Conservation (phyloP, 2,113 vertebrate genomes). For the Periophthalmodon schlosseri region DNA sequence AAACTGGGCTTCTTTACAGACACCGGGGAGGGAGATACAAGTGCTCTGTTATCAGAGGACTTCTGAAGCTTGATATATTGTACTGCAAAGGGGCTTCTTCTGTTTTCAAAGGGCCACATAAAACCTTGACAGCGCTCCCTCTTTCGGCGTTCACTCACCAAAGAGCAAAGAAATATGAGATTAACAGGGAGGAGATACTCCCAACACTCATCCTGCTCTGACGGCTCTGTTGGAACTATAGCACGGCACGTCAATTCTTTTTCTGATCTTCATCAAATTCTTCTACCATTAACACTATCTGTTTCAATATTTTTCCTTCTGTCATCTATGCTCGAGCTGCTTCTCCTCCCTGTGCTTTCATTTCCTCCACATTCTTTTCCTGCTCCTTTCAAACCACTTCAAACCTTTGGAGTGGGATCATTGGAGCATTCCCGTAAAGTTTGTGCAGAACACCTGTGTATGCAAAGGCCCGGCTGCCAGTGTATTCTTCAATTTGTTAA, state of each 20-base stretch:
- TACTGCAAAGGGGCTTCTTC: slow-evolving; percentile 66
- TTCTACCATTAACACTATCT: slow-evolving; percentile 32
- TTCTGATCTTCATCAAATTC: slow-evolving; percentile 38
- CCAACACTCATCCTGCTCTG: slow-evolving; percentile 49
- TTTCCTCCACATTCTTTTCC: slow-evolving; percentile 61
- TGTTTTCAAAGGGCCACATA: slow-evolving; percentile 74
- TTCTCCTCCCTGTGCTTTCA: slow-evolving; percentile 53
- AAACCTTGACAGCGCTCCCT: slow-evolving; percentile 65
- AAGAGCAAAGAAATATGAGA: slow-evolving; percentile 71
- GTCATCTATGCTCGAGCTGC: slow-evolving; percentile 40
- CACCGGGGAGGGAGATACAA: slow-evolving; percentile 53
- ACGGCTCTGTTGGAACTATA: slow-evolving; percentile 46
- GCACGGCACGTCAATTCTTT: slow-evolving; percentile 28
- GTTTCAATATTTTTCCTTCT: slow-evolving; percentile 27
- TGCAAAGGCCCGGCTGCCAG: slow-evolving; percentile 59
- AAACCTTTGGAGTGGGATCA: slow-evolving; percentile 72
- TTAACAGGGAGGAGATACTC: slow-evolving; percentile 58
- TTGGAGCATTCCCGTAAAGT: slow-evolving; percentile 69
- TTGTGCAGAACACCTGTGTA: slow-evolving; percentile 69
- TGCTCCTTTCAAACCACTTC: slow-evolving; percentile 67
- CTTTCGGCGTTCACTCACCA: slow-evolving; percentile 55
- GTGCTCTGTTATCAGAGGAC: slow-evolving; percentile 52
- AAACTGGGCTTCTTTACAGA: slow-evolving; percentile 63
- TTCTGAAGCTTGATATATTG: slow-evolving; percentile 67
- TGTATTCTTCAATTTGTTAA: slow-evolving; percentile 66